phyloP scores from a whole-genome alignment of 2,113 vertebrate species.

The Eolophus roseicapilla region DNA sequence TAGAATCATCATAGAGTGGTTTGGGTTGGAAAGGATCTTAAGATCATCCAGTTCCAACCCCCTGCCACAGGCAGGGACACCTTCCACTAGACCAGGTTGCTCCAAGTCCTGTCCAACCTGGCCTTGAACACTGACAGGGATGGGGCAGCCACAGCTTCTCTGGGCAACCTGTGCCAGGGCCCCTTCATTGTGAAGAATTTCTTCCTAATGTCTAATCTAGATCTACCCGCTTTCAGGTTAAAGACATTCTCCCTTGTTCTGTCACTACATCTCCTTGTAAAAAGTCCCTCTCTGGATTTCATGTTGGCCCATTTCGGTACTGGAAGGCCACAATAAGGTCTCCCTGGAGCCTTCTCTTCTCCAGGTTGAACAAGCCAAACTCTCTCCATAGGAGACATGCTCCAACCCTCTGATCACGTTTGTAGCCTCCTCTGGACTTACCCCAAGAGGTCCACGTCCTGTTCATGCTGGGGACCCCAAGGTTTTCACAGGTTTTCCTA shows the following conservation, averaged over 20 bases:
- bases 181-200: neutral
- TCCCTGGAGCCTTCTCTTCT: neutral
- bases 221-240: neutral
- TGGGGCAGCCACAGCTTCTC: neutral
- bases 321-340: neutral
- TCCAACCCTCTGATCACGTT: neutral
- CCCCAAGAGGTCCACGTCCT: neutral
- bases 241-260: neutral
- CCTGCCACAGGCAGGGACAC: neutral
- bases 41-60: neutral
- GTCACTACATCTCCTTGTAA: neutral
- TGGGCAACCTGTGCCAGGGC: neutral
- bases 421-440: neutral
- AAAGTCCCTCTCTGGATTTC: neutral
- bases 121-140: neutral
- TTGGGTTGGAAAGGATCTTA: neutral
- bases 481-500: neutral
- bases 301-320: neutral
- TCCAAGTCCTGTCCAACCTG: neutral
- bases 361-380: neutral
- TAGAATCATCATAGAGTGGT: neutral
- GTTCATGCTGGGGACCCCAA: neutral
- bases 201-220: neutral
- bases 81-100: neutral
- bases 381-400: neutral